A percentile compares a stretch with the other conserved stretches of the same genome.
Evolutionary conservation across 2,888 invertebrate species (phyloP).

Genomic region (Drosophila greeni): DNA sequence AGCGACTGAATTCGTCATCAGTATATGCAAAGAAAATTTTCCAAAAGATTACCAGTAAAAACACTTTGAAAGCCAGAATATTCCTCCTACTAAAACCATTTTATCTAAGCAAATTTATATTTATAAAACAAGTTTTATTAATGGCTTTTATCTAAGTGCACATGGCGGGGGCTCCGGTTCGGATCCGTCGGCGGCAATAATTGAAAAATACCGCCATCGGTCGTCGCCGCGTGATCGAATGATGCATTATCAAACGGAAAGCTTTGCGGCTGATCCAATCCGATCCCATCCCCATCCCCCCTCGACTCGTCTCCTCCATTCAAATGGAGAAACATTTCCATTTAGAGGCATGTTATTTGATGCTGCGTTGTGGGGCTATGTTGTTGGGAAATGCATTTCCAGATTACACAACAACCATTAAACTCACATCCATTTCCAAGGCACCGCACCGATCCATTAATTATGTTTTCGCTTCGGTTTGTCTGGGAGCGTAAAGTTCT

Average conservation of each 20-base stretch:
- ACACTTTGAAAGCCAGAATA: background rate
- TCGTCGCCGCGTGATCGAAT: conserved; percentile 37
- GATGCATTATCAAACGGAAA: conserved; percentile 37
- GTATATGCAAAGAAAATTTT: no score
- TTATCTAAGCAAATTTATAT: background rate
- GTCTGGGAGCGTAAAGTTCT: conserved; percentile 42
- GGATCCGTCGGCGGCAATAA: conserved; percentile 17
- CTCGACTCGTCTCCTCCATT: background rate
- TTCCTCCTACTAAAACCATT: background rate
- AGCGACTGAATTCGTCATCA: no score
- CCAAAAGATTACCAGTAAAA: no score
- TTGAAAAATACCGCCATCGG: conserved; percentile 36
- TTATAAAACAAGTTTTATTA: background rate
- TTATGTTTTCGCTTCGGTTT: conserved; percentile 49
- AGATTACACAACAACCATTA: conserved; percentile 48
- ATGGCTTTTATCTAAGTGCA: conserved; percentile 16
- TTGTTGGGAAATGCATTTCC: conserved; percentile 42
- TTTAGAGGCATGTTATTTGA: conserved; percentile 48
- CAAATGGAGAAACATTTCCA: conserved; percentile 46
- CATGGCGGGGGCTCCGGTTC: background rate
- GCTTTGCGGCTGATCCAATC: conserved; percentile 38
- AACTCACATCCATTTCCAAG: conserved; percentile 38
- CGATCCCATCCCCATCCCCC: conserved; percentile 18
- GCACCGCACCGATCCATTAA: conserved; percentile 56
- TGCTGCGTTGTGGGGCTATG: conserved; percentile 18